Conservation (phyloP, 2,888 invertebrate genomes). For the Eupithecia vulgata region DNA sequence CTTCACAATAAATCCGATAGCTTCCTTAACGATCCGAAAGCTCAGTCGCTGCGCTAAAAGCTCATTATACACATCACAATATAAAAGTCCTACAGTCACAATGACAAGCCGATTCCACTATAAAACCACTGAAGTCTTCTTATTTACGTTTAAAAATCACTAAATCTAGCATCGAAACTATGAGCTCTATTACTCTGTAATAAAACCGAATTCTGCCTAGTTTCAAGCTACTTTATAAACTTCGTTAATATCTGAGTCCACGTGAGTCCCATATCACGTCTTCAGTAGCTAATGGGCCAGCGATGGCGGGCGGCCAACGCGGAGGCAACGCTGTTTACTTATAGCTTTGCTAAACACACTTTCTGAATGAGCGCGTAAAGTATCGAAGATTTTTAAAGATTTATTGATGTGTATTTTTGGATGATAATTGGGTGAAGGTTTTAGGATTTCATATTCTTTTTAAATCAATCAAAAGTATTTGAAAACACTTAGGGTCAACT, state of each 20-base stretch:
- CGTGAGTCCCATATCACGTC: conserved; percentile 1
- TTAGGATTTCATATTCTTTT: background rate
- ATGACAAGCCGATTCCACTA: background rate
- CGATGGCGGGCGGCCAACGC: conserved; percentile 33
- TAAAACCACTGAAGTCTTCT: background rate
- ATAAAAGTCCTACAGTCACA: background rate
- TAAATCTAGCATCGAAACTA: background rate
- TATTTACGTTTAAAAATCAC: background rate
- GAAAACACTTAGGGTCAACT: background rate
- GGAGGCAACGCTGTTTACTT: conserved; percentile 28
- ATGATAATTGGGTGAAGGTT: conserved; percentile 1
- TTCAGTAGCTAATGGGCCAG: background rate
- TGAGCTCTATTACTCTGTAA: background rate
- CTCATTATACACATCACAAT: background rate
- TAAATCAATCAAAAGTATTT: background rate
- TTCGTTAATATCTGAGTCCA: background rate
- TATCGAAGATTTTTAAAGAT: background rate
- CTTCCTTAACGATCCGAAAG: background rate
- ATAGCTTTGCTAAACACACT: conserved; percentile 34
- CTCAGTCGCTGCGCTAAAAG: background rate
- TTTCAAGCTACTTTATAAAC: background rate
- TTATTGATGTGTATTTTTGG: conserved; percentile 2
- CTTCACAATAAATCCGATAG: background rate
- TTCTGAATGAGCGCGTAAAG: conserved; percentile 43
- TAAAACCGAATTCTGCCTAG: background rate